Evolutionary conservation across 2,888 invertebrate species (phyloP), one percentile per base, ranked within the genome.

Genomic region (Morinoia aosen): DNA sequence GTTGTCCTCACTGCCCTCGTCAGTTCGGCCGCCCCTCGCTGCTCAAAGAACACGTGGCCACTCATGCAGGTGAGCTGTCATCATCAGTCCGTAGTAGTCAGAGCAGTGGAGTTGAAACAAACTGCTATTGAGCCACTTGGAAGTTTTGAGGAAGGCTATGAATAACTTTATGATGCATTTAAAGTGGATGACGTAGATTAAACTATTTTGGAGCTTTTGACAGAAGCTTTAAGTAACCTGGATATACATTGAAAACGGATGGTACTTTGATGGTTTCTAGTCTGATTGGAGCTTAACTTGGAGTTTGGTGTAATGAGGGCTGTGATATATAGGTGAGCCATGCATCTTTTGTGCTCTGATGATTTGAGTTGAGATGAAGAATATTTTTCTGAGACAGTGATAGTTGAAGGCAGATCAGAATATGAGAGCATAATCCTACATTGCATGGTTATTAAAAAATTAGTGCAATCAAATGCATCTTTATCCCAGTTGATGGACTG

Each of bases 11-110:
- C 25, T 93, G 93, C 57, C 93, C 93, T 56, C 93, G 93, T 48
- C 57, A 16, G 57, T 93, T 93, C 57, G 57, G 93, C 58, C 93
- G 93, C 12, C 93, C 93, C 12, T 93, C 93, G 25, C 93, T 93
- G 56, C 93, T 93, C 3, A 93, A 33, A 33, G 93, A 93, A 48
- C 93, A 93, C 57, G 10, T 93, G 5, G 40, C 93, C 5, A 33
- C 57, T 39, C 93, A 93, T 57, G 14, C 93, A 12, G 93, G 93
- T 93, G 8, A 57, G 93, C 14, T 4, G 12, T 11, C 40, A 10
- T 19, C 64, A 19, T 16, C 25, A n/a, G n/a, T n/a, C 14, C 25
- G 5, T 25, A 16, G 64, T 25, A 19, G 64, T 25, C 25, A 64
- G 64, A 64, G 25, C 11, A 19, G 64, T 64, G 11, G 19, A 19